These are phyloP conservation scores for Paramisgurnus dabryanus DNA, from an alignment of 2,113 vertebrate species.

Conservation along the genomic window DNA sequence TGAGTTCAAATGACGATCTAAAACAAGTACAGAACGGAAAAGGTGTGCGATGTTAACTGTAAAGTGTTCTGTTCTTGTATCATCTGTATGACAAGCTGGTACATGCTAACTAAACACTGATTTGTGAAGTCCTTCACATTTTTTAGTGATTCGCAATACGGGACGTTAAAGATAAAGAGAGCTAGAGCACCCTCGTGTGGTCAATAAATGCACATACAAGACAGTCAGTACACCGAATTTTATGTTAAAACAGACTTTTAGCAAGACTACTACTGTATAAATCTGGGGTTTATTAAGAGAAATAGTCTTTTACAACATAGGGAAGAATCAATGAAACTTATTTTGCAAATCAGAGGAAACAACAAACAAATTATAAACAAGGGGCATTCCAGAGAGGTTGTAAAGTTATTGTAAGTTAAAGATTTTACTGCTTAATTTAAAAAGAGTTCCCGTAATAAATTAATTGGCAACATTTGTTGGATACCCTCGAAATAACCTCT, in stretches of 20 bases:
- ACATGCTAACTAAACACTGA: background rate
- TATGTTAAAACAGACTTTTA: no score
- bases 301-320: no score
- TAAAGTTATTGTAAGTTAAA: background rate
- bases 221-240: no score
- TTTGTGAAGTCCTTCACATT: background rate
- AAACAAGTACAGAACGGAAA: background rate
- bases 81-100: background rate
- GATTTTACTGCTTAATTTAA: background rate
- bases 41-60: background rate
- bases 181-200: conserved; percentile 28
- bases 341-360: no score
- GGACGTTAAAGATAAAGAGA: background rate
- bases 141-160: background rate
- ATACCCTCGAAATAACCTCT: conserved; percentile 17
- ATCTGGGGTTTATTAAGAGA: no score
- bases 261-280: no score
- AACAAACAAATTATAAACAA: no score
- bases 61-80: background rate
- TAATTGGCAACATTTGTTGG: conserved; percentile 8
- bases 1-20: conserved; percentile 4
- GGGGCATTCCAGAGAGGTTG: no score
- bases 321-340: no score
- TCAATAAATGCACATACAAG: background rate
- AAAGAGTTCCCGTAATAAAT: background rate